These are phyloP conservation scores for Acridotheres tristis DNA, from an alignment of 2,797 vertebrate genomes.

Conservation along the genomic window DNA sequence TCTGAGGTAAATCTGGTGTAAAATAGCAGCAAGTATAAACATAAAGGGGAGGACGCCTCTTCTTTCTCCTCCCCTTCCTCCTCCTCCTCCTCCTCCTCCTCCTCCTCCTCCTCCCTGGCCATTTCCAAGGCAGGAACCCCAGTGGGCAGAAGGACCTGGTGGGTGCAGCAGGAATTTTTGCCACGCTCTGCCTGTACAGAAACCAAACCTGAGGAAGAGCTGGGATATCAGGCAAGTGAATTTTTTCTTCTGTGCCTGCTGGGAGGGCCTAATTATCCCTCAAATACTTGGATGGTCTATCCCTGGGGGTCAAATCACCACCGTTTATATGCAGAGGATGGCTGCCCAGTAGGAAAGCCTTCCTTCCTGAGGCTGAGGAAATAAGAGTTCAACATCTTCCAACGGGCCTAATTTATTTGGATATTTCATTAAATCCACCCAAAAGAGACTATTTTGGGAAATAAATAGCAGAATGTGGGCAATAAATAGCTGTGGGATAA, in stretches of 20 bases:
- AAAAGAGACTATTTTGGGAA: neutral
- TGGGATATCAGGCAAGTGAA: neutral
- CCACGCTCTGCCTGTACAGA: accelerated
- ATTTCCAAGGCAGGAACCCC: neutral
- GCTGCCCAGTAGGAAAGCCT: neutral
- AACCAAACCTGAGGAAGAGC: neutral
- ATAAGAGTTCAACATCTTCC: neutral
- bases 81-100: neutral
- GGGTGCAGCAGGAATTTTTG: neutral
- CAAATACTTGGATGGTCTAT: neutral
- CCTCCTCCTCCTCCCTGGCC: neutral
- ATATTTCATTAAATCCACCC: constrained; percentile 17
- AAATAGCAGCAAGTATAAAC: neutral
- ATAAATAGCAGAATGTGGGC: constrained; percentile 11
- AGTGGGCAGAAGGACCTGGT: accelerated
- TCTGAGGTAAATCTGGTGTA: neutral
- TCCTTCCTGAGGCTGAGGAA: neutral
- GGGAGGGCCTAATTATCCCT: neutral
- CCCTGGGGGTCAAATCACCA: neutral
- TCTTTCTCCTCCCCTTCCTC: too few relatives aligned
- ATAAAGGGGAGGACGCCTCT: neutral
- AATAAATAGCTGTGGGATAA: constrained; percentile 23
- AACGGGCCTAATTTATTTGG: neutral
- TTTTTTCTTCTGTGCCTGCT: neutral
- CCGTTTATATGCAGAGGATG: neutral